Evolutionary conservation across 2,888 invertebrate genomes (phyloP), one percentile per base, ranked within the genome.

Genomic region (Serrognathus titanus): DNA sequence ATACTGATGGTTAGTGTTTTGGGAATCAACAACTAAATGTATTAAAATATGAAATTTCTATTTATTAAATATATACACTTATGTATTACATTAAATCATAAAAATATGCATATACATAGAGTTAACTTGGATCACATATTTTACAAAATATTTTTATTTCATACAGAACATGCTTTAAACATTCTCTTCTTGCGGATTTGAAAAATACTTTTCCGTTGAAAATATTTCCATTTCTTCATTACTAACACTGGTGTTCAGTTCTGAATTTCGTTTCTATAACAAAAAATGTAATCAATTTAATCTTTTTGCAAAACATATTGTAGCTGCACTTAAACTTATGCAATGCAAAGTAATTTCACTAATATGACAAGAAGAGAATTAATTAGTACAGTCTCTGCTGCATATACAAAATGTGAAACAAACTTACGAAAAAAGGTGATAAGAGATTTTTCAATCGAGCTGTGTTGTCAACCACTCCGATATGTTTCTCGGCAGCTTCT

Each of bases 401-500:
- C 16, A 16, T 3, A 16, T 3, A 16, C 3, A 3, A 16, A 16
- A 16, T 3, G 0, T 16, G 16, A 12, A 11, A 11, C 1, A 10
- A 43, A 69, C 68, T 63, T 63, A 68, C 68, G 57, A 85, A 77
- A 47, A 86, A 78, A n/a, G 86, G 86, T 65, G 82, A 83, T 0
- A 87, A 69, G 8, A 87, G 77, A 61, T 78, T 83, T 68, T 80
- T 85, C 0, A 87, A 69, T 50, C 62, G 61, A 64, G 81, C 83
- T 62, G 59, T 58, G 51, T 81, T 83, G 53, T 86, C 84, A 16
- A 78, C 79, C 2, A 84, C 73, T 60, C 83, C 83, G 60, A 85
- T 80, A 57, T 85, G 83, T 35, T 73, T 67, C 73, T 87, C 87
- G 3, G 86, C 85, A 54, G 80, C 80, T 60, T 83, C 83, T 24